Evolutionary conservation across 2,888 invertebrate genomes (phyloP), one percentile per base, ranked within the genome.

Genomic region (Ellobium chinense): DNA sequence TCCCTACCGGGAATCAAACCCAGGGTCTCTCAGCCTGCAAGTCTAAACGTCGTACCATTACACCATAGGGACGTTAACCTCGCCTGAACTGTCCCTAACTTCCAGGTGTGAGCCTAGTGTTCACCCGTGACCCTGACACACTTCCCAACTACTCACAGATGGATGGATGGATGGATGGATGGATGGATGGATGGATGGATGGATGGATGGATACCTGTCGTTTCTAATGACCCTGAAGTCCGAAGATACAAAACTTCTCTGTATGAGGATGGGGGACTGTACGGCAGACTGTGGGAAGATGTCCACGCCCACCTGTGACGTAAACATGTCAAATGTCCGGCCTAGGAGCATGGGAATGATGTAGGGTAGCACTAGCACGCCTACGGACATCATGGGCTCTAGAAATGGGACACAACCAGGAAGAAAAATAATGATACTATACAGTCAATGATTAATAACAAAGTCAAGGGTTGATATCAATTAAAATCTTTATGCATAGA

Each of bases 331-430:
- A 60, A 81, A 81, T 27, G 81, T 81, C 14, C 81, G 36, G 1
- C 81, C 81, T 76, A 81, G 70, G 34, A 81, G 66, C 81, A 81
- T 81, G 76, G 81, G 81, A 46, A 81, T 81, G 65, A 81, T 76
- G 62, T 81, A 81, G 9, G 81, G 81, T 27, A 70, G 70, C 18
- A 70, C 54, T 14, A 70, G n/a, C 4, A 70, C 70, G 14, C 70
- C 70, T n/a, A 54, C 31, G 18, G 70, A 54, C 70, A 70, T 70
- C 54, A 54, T 70, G 46, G 54, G 46, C 54, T n/a, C n/a, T n/a
- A n/a, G n/a, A n/a, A n/a, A n/a, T n/a, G n/a, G 46, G 46, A 46
- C 18, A 7, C 18, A 46, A 46, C 18, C 46, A 46, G 18, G 18
- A 46, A 18, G 7, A 46, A 46, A 46, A 46, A 46, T n/a, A n/a